phyloP scores from a whole-genome alignment of 2,113 vertebrate genomes.

The Orthonyx spaldingii region DNA sequence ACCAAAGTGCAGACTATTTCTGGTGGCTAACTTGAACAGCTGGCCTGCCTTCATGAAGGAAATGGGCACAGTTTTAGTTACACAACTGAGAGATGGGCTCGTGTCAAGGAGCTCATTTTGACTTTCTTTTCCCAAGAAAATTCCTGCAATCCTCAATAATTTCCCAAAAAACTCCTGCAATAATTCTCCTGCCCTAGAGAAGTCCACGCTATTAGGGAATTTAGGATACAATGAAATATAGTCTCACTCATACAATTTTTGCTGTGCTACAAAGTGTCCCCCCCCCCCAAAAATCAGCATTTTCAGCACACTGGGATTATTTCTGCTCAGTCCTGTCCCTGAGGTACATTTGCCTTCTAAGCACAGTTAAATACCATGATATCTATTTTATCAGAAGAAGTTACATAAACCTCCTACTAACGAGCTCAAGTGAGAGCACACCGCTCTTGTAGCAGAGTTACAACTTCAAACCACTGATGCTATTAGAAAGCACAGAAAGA shows the following conservation, averaged over 20 bases:
- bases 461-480: background rate
- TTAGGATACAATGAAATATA: background rate
- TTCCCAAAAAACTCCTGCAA: background rate
- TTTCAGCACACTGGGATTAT: background rate
- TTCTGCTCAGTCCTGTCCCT: background rate
- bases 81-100: background rate
- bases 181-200: background rate
- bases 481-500: background rate
- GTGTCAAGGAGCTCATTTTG: background rate
- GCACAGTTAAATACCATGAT: background rate
- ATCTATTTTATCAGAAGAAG: background rate
- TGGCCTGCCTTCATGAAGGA: background rate
- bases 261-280: background rate
- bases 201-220: background rate
- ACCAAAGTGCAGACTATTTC: background rate
- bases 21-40: background rate
- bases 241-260: background rate
- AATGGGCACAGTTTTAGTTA: background rate
- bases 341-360: background rate
- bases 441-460: background rate
- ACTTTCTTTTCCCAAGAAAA: background rate
- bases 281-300: background rate
- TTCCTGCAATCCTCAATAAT: background rate
- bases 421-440: background rate
- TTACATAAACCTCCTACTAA: constrained; percentile 32